phyloP scores from a whole-genome alignment of 2,888 invertebrate species.

The Nudaria mundana region DNA sequence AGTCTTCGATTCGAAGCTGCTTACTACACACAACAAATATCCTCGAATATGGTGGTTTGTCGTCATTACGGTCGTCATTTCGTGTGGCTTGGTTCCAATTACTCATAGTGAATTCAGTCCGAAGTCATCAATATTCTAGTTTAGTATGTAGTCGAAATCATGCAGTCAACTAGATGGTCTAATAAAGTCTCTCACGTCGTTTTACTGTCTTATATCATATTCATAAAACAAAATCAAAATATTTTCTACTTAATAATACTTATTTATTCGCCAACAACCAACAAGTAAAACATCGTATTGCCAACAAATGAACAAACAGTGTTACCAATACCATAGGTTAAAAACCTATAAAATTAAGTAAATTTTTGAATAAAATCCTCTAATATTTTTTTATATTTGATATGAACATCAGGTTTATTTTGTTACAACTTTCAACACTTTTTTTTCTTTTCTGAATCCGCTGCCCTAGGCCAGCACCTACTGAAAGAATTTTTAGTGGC shows the following conservation, averaged over 20 bases:
- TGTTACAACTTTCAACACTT: no score
- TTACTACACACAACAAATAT: constrained; percentile 94
- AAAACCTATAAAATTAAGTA: no score
- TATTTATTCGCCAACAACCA: constrained; percentile 9
- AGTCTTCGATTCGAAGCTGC: constrained; percentile 84
- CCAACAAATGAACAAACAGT: no score
- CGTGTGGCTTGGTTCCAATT: constrained; percentile 30
- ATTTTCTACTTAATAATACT: constrained; percentile 2
- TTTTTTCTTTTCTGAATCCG: no score
- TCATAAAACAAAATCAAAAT: constrained; percentile 10
- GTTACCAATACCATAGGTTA: no score
- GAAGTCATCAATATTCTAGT: constrained; percentile 25
- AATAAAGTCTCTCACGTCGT: constrained; percentile 25
- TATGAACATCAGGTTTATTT: no score
- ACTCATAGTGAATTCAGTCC: constrained; percentile 33
- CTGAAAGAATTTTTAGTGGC: no score
- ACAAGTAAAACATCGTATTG: no score
- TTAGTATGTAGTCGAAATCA: constrained; percentile 26
- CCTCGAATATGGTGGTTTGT: constrained; percentile 92
- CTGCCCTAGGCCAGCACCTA: no score
- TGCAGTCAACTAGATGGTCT: constrained; percentile 28
- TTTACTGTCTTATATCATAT: constrained; percentile 21
- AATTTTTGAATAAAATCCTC: no score
- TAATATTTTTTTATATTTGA: no score
- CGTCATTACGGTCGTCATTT: constrained; percentile 58